phyloP scores from a whole-genome alignment of 2,888 invertebrate genomes.

The Halocaridina rubra region DNA sequence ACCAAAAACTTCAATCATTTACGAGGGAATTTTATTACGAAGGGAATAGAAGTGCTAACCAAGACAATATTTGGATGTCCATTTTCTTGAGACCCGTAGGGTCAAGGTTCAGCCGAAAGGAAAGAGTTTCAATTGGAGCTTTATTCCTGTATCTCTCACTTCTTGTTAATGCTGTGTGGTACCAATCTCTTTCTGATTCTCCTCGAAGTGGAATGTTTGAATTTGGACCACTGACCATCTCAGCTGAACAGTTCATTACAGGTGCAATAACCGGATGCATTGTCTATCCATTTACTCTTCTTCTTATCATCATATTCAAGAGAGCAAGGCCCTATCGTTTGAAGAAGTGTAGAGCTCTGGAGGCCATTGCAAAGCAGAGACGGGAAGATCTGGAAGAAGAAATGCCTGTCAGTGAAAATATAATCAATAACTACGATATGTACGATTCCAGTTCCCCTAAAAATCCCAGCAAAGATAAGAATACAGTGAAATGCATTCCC shows the following conservation, averaged over 20 bases:
- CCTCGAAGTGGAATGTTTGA: conserved; percentile 37
- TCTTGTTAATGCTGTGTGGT: conserved; percentile 72
- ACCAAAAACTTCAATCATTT: conserved; percentile 67
- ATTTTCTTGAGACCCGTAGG: conserved; percentile 71
- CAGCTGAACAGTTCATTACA: conserved; percentile 67
- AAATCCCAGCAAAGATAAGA: conserved; percentile 22
- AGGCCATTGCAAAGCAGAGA: conserved; percentile 42
- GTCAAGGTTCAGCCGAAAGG: conserved; percentile 70
- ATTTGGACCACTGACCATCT: conserved; percentile 32
- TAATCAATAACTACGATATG: not conserved
- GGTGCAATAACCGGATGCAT: conserved; percentile 70
- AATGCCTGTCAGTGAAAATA: not conserved
- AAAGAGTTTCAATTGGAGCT: conserved; percentile 70
- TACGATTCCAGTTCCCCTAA: not conserved
- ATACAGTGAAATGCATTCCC: conserved; percentile 60
- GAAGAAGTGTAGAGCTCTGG: conserved; percentile 37
- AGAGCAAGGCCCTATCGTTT: conserved; percentile 66
- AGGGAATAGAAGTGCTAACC: conserved; percentile 67
- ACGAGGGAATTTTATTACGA: conserved; percentile 69
- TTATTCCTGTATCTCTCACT: conserved; percentile 71
- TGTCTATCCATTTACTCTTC: conserved; percentile 64
- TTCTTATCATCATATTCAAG: conserved; percentile 67
- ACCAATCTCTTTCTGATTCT: conserved; percentile 66
- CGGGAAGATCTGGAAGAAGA: not conserved
- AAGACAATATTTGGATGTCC: conserved; percentile 72